Conservation (phyloP, 1,140 invertebrate genomes). For the Tribolium castaneum region DNA sequence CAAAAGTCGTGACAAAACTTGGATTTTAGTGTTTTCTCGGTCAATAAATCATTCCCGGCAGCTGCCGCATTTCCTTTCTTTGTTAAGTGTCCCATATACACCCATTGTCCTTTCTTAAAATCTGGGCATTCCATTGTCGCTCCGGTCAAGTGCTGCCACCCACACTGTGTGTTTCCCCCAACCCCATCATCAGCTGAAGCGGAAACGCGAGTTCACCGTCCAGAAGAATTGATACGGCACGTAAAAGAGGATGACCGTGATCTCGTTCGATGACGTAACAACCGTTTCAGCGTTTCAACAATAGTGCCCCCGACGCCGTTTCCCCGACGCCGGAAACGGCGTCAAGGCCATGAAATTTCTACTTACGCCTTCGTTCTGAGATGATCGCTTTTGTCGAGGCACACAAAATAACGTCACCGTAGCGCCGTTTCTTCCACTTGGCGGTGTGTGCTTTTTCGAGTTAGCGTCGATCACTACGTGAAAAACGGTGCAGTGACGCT, state of each 20-base stretch:
- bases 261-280: conserved; percentile 40
- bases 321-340: conserved; percentile 40
- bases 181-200: conserved; percentile 1
- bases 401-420: conserved; percentile 65
- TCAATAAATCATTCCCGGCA: neutral
- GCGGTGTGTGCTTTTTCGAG: conserved; percentile 5
- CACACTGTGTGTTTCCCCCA: neutral
- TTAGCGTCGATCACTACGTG: neutral
- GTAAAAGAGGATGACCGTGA: conserved; percentile 30
- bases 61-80: neutral
- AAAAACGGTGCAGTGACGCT: neutral
- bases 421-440: conserved; percentile 53
- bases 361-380: conserved; percentile 64
- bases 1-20: no score
- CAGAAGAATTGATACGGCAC: conserved; percentile 25
- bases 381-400: conserved; percentile 64
- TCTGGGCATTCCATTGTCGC: neutral
- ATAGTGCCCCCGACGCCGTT: conserved; percentile 39
- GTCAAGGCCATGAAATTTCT: conserved; percentile 1
- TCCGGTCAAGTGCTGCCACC: neutral
- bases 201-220: conserved; percentile 32
- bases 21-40: neutral
- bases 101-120: neutral
- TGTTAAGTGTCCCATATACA: neutral
- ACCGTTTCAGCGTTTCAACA: conserved; percentile 19